These are phyloP conservation scores for Dascillus cervinus DNA, from an alignment of 2,888 invertebrate species.

Conservation along the genomic window DNA sequence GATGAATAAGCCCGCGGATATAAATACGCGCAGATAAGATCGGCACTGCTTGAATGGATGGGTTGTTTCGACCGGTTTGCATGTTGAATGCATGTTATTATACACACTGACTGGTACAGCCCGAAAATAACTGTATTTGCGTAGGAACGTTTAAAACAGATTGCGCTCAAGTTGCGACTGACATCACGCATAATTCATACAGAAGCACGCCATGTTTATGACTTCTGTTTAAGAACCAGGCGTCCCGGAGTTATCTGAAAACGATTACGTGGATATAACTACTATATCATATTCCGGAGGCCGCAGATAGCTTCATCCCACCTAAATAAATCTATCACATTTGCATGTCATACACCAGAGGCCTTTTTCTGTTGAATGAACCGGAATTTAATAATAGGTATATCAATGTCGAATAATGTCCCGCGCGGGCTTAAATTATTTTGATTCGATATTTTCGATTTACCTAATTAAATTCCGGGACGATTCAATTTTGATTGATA, in stretches of 20 bases:
- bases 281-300: constrained; percentile 17
- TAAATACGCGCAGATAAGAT: background rate
- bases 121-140: constrained; percentile 14
- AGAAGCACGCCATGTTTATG: constrained; percentile 19
- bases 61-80: background rate
- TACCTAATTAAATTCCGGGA: too few species aligned
- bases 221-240: constrained; percentile 13
- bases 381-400: constrained; percentile 14
- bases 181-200: constrained; percentile 17
- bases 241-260: constrained; percentile 21
- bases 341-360: constrained; percentile 18
- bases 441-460: too few species aligned
- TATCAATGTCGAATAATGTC: too few species aligned
- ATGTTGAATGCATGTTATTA: constrained; percentile 12
- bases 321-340: constrained; percentile 18
- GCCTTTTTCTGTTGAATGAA: constrained; percentile 15
- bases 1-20: background rate
- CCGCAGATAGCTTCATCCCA: constrained; percentile 16
- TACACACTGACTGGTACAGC: constrained; percentile 11
- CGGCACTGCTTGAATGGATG: background rate
- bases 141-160: constrained; percentile 14
- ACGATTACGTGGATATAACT: constrained; percentile 25
- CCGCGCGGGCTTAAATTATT: too few species aligned
- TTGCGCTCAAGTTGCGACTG: constrained; percentile 15
- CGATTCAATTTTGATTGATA: too few species aligned